phyloP scores from a whole-genome alignment of 2,113 vertebrate genomes.

The Apodemus speciosus region DNA sequence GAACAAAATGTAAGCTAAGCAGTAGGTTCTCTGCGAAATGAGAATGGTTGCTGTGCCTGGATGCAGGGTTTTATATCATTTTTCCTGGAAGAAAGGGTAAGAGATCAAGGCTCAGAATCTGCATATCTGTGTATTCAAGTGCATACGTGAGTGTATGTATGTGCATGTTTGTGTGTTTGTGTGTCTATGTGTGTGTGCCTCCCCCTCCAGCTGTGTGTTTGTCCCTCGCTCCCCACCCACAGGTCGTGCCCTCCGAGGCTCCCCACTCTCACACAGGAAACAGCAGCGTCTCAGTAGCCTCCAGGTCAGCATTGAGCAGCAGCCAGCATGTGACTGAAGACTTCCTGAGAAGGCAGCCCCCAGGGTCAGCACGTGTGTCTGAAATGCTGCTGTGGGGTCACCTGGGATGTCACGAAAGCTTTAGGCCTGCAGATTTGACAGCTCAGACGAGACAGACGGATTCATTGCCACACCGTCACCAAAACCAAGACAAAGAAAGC shows the following conservation, averaged over 20 bases:
- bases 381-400: background rate
- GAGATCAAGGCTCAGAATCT: background rate
- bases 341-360: background rate
- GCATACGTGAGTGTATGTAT: too few relatives aligned
- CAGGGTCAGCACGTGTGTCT: background rate
- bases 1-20: background rate
- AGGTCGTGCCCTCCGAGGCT: too few relatives aligned
- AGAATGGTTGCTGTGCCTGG: background rate
- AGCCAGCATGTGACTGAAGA: background rate
- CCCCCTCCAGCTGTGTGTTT: background rate
- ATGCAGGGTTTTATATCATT: background rate
- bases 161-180: rapidly evolving
- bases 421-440: background rate
- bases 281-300: background rate
- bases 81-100: background rate
- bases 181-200: background rate
- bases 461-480: background rate
- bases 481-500: conserved; percentile 1
- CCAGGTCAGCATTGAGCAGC: background rate
- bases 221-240: background rate
- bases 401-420: background rate
- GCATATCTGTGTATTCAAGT: too few relatives aligned
- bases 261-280: background rate
- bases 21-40: background rate
- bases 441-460: background rate